phyloP scores from a whole-genome alignment of 2,797 vertebrate species.

The Lutjanus campechanus region DNA sequence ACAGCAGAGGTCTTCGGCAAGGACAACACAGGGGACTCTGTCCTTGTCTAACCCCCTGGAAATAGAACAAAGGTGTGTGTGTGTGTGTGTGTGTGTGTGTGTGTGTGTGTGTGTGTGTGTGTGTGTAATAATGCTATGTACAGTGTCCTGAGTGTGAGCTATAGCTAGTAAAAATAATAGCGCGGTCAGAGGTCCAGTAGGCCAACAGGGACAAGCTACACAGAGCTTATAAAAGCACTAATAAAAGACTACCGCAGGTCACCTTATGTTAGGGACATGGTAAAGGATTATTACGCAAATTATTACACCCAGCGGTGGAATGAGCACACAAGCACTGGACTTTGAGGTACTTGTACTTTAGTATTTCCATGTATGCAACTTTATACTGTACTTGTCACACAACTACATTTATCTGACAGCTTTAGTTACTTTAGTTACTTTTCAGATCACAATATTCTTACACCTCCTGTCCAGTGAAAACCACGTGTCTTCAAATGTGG shows the following conservation, averaged over 20 bases:
- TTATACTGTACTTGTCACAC: no score
- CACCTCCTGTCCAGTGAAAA: no score
- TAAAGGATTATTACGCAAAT: constrained; percentile 42
- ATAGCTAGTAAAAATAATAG: constrained; percentile 70
- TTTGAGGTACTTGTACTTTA: background rate
- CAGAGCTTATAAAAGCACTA: constrained; percentile 44
- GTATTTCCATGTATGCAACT: no score
- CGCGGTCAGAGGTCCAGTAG: constrained; percentile 62
- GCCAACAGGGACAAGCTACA: constrained; percentile 57
- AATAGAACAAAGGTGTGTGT: constrained; percentile 66
- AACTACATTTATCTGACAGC: no score
- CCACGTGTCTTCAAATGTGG: background rate
- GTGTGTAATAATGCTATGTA: constrained; percentile 44
- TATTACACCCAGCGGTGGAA: constrained; percentile 19
- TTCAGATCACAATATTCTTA: no score
- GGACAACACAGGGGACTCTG: constrained; percentile 80
- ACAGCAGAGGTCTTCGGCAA: constrained; percentile 76
- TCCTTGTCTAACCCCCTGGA: constrained; percentile 77
- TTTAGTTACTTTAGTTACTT: no score
- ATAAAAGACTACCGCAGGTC: constrained; percentile 59
- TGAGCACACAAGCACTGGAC: background rate
- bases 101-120: constrained; percentile 11
- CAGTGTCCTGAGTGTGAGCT: constrained; percentile 57
- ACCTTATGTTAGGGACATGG: constrained; percentile 53
- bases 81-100: constrained; percentile 16